These are phyloP conservation scores for Melanocharis versteri DNA, from an alignment of 2,113 vertebrate species.

Conservation along the genomic window DNA sequence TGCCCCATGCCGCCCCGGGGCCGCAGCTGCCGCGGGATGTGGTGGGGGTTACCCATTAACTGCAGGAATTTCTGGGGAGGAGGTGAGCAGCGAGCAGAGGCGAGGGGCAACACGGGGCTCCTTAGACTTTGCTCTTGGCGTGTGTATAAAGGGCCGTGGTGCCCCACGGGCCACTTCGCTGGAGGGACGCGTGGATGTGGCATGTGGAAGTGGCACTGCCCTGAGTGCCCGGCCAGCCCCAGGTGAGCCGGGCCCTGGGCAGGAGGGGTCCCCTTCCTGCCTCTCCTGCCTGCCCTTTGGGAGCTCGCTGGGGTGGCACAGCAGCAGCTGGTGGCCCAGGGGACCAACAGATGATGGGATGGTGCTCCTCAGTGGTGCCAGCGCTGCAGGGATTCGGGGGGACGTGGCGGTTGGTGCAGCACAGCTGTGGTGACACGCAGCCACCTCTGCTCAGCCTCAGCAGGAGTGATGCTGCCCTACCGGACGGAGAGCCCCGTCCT, in stretches of 20 bases:
- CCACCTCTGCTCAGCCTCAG: not conserved
- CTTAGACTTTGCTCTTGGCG: conserved; percentile 77
- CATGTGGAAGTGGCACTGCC: not conserved
- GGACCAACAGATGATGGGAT: not conserved
- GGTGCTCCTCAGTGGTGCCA: not conserved
- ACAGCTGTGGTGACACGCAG: fast-evolving
- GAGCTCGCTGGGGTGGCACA: not conserved
- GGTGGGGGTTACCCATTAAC: conserved; percentile 77
- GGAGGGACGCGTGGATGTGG: not conserved
- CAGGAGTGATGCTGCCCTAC: conserved; percentile 42
- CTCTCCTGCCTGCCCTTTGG: not conserved
- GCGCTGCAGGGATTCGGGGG: not conserved
- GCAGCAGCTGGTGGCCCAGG: not conserved
- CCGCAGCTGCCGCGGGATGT: not conserved
- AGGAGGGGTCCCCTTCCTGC: not conserved
- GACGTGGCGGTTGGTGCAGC: fast-evolving
- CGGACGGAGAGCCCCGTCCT: conserved; percentile 10
- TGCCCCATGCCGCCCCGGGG: not conserved
- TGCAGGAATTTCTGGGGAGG: conserved; percentile 64
- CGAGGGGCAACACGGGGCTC: conserved; percentile 17
- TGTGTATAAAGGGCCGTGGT: conserved; percentile 63
- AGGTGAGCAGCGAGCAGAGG: conserved; percentile 38
- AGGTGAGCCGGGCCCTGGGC: conserved; percentile 23
- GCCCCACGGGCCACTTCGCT: not conserved
- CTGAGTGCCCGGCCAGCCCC: not conserved